Evolutionary conservation across 1,140 invertebrate genomes (phyloP).

Genomic region (Doryteuthis pealeii): DNA sequence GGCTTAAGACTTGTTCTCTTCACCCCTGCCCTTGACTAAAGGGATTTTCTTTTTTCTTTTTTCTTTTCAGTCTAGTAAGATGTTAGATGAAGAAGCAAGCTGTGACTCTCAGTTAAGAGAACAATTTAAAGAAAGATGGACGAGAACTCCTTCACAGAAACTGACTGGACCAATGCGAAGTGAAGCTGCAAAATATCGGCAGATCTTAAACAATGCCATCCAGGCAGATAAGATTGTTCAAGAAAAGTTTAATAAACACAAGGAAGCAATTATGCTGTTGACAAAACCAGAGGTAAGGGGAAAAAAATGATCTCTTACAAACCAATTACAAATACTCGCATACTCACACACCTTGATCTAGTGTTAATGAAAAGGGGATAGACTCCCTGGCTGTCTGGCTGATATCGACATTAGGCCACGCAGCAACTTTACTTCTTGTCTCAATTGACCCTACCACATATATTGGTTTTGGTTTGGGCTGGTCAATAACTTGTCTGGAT

Average conservation of each 20-base stretch:
- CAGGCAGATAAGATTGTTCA: conserved; percentile 77
- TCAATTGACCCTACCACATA: too few species aligned
- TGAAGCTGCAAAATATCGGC: conserved; percentile 86
- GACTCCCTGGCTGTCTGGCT: too few species aligned
- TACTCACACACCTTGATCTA: too few species aligned
- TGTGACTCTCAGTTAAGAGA: conserved; percentile 83
- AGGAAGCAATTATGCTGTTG: conserved; percentile 79
- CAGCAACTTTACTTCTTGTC: too few species aligned
- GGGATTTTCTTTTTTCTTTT: too few species aligned
- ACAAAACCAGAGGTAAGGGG: conserved; percentile 69
- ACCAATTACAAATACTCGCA: too few species aligned
- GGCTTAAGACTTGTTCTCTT: too few species aligned
- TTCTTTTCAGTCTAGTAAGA: conserved; percentile 70
- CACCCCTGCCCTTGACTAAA: too few species aligned
- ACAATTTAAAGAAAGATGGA: conserved; percentile 90
- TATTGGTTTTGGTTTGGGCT: too few species aligned
- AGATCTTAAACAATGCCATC: conserved; percentile 88
- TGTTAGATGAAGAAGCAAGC: conserved; percentile 88
- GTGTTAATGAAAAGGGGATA: too few species aligned
- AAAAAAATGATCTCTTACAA: not conserved
- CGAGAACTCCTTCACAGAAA: conserved; percentile 80
- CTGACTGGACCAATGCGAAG: conserved; percentile 77
- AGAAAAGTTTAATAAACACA: conserved; percentile 81
- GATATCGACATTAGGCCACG: too few species aligned
- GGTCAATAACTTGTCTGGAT: too few species aligned